Conservation (phyloP, 2,113 vertebrate genomes). For the Emydura subglobosa region DNA sequence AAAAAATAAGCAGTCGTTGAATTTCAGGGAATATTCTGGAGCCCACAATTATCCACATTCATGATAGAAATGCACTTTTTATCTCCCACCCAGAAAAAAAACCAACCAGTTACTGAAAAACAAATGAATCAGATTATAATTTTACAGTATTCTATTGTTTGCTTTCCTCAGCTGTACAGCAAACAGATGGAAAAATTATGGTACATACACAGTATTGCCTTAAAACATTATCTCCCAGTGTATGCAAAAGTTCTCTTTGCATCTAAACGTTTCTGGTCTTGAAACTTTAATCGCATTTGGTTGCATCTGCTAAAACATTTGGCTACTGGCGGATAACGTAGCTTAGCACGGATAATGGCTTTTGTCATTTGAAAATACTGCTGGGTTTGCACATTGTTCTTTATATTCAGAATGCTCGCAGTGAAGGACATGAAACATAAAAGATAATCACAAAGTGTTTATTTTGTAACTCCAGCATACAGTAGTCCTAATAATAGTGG, state of each 20-base stretch:
- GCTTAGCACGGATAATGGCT: background rate
- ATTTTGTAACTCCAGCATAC: background rate
- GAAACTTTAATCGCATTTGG: background rate
- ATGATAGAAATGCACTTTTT: background rate
- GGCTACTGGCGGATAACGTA: accelerated
- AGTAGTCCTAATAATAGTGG: background rate
- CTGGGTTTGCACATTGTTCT: background rate
- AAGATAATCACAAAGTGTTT: background rate
- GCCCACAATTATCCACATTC: slow-evolving; percentile 6
- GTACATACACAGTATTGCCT: background rate
- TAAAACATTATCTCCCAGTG: no score
- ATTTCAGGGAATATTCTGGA: slow-evolving; percentile 31
- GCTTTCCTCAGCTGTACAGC: slow-evolving; percentile 26
- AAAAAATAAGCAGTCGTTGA: slow-evolving; percentile 22
- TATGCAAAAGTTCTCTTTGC: slow-evolving; percentile 23
- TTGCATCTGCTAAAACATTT: slow-evolving; percentile 15
- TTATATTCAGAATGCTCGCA: background rate
- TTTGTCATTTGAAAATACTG: background rate
- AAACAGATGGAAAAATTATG: slow-evolving; percentile 50
- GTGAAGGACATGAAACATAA: background rate
- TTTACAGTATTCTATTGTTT: slow-evolving; percentile 8
- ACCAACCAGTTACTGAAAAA: slow-evolving; percentile 28
- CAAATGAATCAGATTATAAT: slow-evolving; percentile 39
- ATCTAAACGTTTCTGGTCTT: slow-evolving; percentile 17
- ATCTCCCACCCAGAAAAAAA: slow-evolving; percentile 49